Evolutionary conservation across 1,140 invertebrate species (phyloP).

Genomic region (Homalodisca vitripennis): DNA sequence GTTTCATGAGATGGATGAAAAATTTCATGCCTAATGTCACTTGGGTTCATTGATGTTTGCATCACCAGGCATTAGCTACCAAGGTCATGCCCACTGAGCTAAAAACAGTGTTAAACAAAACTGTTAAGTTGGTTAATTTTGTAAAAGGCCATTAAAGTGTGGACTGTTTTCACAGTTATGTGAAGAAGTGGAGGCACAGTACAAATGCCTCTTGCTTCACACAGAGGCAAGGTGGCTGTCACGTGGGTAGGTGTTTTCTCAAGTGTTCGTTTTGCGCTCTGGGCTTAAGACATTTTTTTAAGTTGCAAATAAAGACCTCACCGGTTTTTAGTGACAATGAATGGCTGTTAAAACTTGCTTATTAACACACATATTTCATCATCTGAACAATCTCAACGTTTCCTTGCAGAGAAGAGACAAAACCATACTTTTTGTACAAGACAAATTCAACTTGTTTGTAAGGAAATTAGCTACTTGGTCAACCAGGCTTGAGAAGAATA

Average conservation of each 20-base stretch:
- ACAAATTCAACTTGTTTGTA: not conserved
- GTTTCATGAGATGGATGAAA: too few relatives aligned
- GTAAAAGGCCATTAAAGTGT: not conserved
- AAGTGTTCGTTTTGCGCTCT: not conserved
- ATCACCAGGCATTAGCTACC: too few relatives aligned
- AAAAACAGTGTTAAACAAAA: too few relatives aligned
- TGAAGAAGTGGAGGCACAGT: not conserved
- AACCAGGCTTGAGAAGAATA: not conserved
- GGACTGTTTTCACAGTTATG: too few relatives aligned
- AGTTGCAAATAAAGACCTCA: not conserved
- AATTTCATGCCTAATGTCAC: too few relatives aligned
- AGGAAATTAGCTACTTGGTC: not conserved
- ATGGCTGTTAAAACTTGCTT: not conserved
- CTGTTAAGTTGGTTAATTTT: not conserved
- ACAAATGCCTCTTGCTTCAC: not conserved
- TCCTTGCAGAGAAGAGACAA: too few relatives aligned
- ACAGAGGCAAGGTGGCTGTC: too few relatives aligned
- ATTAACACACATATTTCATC: not conserved
- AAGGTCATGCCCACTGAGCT: too few relatives aligned
- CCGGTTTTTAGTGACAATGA: not conserved
- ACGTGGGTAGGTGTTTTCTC: not conserved
- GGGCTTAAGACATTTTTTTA: too few relatives aligned
- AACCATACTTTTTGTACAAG: not conserved
- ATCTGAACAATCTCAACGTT: not conserved
- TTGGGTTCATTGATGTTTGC: too few relatives aligned